Base-by-base conservation (phyloP, 2,113 vertebrate species). In the Chaetorhynchus papuensis region DNA sequence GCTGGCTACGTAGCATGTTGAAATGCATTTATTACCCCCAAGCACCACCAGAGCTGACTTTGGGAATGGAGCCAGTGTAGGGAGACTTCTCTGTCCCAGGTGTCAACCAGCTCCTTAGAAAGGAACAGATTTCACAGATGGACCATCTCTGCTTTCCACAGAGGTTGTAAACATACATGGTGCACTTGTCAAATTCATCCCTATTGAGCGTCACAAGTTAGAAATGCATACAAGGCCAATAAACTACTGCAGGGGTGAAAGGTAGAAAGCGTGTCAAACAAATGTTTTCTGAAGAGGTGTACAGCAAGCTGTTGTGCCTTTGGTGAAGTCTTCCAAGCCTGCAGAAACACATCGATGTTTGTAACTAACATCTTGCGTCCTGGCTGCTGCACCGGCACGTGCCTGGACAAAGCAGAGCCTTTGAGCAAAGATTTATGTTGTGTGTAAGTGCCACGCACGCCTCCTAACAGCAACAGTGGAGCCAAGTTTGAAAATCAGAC, bases 401-500 rank as follows among this genome's bases (percentile, higher is more conserved):
- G 56, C 52, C 42, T 41, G 60, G 65, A 69, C 52, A 70, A 50
- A 89, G 49, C 1, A 2, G 76, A 91, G 76, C 54, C 71, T 78
- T 61, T 44, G 63, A 89, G 83, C 15, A 37, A 35, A 71, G 75
- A 54, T 68, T 59, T 78, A 19, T 78, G 75, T 35, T 54, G 57
- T 28, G 39, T 60, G 11, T 6, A 42, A 45, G 41, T 45, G 56
- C 66, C 74, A 75, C 2, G 1, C 44, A 9, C 0, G 6, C 54
- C 74, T 91, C 33, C 59, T 57, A 79, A 78, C 86, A 81, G 57
- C 65, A 78, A n/a, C 72, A 57, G 13, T 16, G 12, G n/a, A 79
- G 39, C 64, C 76, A 59, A 54, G 35, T 79, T 69, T 72, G 39
- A 89, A 87, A 70, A 79, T 33, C 66, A 93, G 82, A 65, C 68